phyloP scores from a whole-genome alignment of 2,113 vertebrate species.

The Rousettus leschenaultii region DNA sequence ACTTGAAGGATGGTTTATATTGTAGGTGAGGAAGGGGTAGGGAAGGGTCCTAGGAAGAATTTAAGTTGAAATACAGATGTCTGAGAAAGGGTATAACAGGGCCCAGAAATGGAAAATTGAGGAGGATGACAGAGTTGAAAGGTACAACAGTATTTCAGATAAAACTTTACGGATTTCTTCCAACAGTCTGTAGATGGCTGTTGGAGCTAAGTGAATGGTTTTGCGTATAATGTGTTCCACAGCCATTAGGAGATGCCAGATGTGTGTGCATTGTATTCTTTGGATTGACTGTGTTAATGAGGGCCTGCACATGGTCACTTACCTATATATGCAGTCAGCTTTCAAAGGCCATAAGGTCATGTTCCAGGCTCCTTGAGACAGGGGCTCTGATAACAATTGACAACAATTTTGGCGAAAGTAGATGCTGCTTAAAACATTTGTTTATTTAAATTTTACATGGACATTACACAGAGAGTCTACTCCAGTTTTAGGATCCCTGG shows the following conservation, averaged over 20 bases:
- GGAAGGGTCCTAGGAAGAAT: background rate
- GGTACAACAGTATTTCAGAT: conserved; percentile 56
- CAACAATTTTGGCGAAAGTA: conserved; percentile 5
- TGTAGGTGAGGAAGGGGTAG: background rate
- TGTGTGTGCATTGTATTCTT: conserved; percentile 39
- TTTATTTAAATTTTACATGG: conserved; percentile 15
- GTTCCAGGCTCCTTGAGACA: background rate
- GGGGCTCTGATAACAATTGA: too few species aligned
- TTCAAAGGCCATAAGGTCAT: background rate
- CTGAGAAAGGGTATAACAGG: conserved; percentile 29
- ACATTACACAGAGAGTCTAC: background rate
- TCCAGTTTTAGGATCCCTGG: conserved; percentile 34
- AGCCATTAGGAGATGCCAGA: conserved; percentile 46
- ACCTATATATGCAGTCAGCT: background rate
- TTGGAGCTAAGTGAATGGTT: conserved; percentile 10
- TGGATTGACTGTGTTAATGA: conserved; percentile 34
- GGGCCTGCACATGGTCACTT: background rate
- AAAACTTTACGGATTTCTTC: conserved; percentile 56
- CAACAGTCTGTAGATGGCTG: background rate
- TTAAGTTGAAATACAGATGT: conserved; percentile 58
- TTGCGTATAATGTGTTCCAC: conserved; percentile 50
- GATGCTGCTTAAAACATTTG: background rate
- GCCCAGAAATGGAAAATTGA: conserved; percentile 64
- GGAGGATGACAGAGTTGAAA: conserved; percentile 58
- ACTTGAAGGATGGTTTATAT: background rate